Evolutionary conservation across 37 sponge, comb jelly and placozoan species (phyloP), one percentile per base, ranked within the genome.

Genomic region (Agelas oroides): DNA sequence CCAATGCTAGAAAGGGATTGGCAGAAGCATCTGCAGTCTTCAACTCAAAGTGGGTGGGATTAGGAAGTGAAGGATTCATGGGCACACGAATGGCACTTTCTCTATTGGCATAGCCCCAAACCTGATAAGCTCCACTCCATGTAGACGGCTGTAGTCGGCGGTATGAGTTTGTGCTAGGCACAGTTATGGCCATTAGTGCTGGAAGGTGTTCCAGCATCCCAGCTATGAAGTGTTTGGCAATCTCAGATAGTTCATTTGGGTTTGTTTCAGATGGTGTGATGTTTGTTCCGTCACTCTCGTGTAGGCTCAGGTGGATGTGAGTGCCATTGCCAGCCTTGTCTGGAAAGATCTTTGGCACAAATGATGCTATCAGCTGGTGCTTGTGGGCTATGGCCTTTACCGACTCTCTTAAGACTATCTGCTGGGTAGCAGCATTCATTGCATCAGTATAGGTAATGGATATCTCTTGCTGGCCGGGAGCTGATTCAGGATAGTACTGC

Each of bases 1-100:
- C 87, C 60, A 86, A 55, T 27, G 80, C 87, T 15, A 78, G n/a
- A 59, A 78, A 86, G 11, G 87, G 87, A 36, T 86, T 86, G 58
- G 72, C 71, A 69, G 58, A 40, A 15, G 73, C 61, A 68, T 86
- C 87, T 21, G 59, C 46, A 17, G 79, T 68, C 65, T 79, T 78
- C 25, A 86, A 19, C 53, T 86, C 87, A 86, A 86, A 79, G 74
- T 86, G 69, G 40, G 79, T 86, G 25, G 79, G 71, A 30, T 23
- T 34, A 27, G 72, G 71, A 25, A 17, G 56, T 5, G n/a, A 35
- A 1, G 71, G 62, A 31, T 54, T 70, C 30, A 15, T 24, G 21
- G 87, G 79, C 11, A 86, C 61, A 30, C 87, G 70, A 41, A 86
- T 30, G 18, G 79, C 71, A n/a, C 62, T 52, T 74, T 86, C 87